These are phyloP conservation scores for Junco hyemalis DNA, from an alignment of 2,113 vertebrate genomes.

Conservation along the genomic window DNA sequence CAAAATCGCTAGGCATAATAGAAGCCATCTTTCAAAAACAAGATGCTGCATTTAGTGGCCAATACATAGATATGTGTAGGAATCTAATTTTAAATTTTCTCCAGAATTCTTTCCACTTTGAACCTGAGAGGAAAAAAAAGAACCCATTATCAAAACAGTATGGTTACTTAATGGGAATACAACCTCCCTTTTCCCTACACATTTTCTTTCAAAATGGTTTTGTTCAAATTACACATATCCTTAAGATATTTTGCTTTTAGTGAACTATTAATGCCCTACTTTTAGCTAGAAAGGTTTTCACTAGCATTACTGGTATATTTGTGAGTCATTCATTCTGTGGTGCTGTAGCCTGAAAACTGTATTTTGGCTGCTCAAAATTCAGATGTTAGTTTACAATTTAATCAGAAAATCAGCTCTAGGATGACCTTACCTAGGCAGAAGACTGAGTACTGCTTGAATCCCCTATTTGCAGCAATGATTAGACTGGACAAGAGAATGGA, in stretches of 20 bases:
- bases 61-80: background rate
- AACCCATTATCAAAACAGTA: background rate
- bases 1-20: background rate
- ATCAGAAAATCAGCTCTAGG: background rate
- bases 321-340: background rate
- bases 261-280: background rate
- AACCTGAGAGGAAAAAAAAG: background rate
- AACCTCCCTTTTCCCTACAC: background rate
- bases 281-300: background rate
- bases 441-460: background rate
- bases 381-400: background rate
- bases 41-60: background rate
- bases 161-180: background rate
- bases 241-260: background rate
- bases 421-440: background rate
- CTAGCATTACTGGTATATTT: background rate
- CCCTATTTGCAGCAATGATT: background rate
- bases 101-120: background rate
- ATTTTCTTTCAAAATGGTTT: background rate
- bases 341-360: background rate
- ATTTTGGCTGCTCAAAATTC: background rate
- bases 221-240: background rate
- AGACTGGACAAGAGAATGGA: background rate
- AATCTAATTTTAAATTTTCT: background rate
- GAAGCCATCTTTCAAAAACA: background rate